Conservation (phyloP, 2,113 vertebrate species). For the Rhodinocichla rosea region DNA sequence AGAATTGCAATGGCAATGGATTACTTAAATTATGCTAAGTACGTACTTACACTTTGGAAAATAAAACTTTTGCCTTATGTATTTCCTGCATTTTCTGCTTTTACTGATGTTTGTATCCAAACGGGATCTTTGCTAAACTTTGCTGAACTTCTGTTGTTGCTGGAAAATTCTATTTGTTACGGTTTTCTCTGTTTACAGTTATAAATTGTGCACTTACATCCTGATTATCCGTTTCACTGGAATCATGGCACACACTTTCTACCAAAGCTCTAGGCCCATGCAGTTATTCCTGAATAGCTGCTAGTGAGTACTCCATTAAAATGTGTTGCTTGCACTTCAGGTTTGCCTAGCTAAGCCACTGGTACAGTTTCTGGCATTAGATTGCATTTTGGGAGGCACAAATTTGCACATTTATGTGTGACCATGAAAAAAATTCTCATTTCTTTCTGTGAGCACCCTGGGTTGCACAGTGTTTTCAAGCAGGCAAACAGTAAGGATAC, state of each 20-base stretch:
- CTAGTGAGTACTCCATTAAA: neutral
- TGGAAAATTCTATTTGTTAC: neutral
- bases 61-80: neutral
- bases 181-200: neutral
- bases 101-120: neutral
- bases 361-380: neutral
- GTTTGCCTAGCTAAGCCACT: neutral
- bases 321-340: neutral
- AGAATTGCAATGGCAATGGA: neutral
- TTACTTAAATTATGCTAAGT: constrained; percentile 2
- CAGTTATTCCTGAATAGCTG: neutral
- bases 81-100: neutral
- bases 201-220: neutral
- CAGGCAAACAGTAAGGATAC: neutral
- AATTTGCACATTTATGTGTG: neutral
- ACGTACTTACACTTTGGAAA: neutral
- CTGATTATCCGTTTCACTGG: neutral
- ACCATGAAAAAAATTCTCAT: neutral
- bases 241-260: neutral
- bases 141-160: neutral
- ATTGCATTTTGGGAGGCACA: neutral
- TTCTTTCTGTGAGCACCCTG: neutral
- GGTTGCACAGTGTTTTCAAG: neutral
- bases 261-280: neutral
- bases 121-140: neutral